phyloP scores from a whole-genome alignment of 1,140 invertebrate genomes.

The Paraescarpia echinospica region DNA sequence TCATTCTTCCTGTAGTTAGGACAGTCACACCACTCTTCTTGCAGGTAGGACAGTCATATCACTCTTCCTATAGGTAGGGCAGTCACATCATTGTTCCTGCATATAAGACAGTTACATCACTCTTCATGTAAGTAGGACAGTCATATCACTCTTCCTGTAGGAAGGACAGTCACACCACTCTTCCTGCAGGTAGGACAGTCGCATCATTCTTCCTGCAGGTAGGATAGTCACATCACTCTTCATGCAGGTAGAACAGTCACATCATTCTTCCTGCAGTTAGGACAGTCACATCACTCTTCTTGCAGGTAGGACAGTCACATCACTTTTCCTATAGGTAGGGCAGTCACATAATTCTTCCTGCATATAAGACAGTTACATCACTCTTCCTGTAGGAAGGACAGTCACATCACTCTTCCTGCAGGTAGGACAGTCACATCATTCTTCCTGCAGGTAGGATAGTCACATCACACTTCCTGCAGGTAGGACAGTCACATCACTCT shows the following conservation, averaged over 20 bases:
- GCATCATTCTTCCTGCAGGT: not conserved
- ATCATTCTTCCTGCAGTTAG: not conserved
- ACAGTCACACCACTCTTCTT: not conserved
- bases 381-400: not conserved
- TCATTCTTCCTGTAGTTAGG: not conserved
- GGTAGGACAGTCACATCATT: not conserved
- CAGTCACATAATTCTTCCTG: not conserved
- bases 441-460: not conserved
- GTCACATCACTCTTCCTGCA: not conserved
- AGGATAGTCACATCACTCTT: not conserved
- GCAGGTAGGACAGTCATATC: not conserved
- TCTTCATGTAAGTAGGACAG: not conserved
- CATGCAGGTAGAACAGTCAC: not conserved
- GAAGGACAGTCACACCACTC: not conserved
- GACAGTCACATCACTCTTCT: not conserved
- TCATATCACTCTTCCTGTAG: not conserved
- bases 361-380: not conserved
- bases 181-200: not conserved
- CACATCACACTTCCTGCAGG: too few species aligned
- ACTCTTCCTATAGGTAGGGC: not conserved
- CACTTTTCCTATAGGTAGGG: not conserved
- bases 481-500: too few species aligned
- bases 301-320: not conserved
- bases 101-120: not conserved
- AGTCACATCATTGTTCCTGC: not conserved